phyloP scores from a whole-genome alignment of 2,113 vertebrate species.

The Rhabdomys dilectus region DNA sequence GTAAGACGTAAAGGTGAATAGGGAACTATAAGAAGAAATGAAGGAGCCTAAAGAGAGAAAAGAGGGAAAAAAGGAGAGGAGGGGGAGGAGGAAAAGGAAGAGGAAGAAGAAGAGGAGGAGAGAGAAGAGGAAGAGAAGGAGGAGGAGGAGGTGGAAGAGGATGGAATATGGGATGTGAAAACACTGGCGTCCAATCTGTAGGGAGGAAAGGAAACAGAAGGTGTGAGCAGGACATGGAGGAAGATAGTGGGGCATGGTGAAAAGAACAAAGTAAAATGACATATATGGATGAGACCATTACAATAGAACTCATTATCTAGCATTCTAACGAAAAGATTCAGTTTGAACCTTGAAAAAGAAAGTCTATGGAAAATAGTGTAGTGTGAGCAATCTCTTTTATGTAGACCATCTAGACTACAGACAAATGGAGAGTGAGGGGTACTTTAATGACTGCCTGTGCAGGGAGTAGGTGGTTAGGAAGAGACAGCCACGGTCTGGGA shows the following conservation, averaged over 20 bases:
- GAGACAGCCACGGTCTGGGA: background rate
- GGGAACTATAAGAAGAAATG: background rate
- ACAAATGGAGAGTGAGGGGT: background rate
- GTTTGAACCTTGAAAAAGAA: background rate
- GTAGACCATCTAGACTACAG: background rate
- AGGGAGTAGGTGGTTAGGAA: background rate
- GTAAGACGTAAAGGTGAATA: background rate
- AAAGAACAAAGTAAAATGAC: background rate
- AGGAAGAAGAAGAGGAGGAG: too few relatives aligned
- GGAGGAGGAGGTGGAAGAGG: too few relatives aligned
- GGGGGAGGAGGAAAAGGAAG: background rate
- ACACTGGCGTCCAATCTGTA: too few relatives aligned
- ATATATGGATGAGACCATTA: background rate
- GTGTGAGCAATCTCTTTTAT: too few relatives aligned
- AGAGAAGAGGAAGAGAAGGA: background rate
- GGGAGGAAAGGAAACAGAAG: background rate
- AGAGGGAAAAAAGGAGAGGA: too few relatives aligned
- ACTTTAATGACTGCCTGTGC: too few relatives aligned
- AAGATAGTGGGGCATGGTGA: too few relatives aligned
- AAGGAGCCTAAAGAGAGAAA: too few relatives aligned
- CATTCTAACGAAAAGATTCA: background rate
- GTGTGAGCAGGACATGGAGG: too few relatives aligned
- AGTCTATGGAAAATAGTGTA: too few relatives aligned
- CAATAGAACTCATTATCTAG: background rate
- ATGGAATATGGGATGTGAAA: background rate